Base-by-base conservation (phyloP, 2,888 invertebrate species). In the Xylophagus ater region DNA sequence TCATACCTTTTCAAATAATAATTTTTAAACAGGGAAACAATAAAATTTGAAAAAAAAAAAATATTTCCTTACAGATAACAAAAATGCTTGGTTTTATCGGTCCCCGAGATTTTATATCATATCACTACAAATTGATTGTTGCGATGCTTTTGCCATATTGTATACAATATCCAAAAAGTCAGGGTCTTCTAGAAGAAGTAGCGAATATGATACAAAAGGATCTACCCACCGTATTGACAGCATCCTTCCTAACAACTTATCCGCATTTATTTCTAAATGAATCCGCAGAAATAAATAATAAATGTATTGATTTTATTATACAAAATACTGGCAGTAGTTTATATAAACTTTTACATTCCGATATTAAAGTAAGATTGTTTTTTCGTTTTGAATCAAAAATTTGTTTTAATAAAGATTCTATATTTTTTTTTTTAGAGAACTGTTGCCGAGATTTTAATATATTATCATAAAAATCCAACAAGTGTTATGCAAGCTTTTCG, bases 211-310 rank as follows among this genome's bases (percentile, higher is more conserved):
- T 73, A 8, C 72, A 72, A 49, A 68, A 71, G 43, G 71, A 74
- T 3, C 65, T 74, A 14, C 65, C 73, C 0, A 73, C 76, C 25
- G 70, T 82, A 48, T 62, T 84, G 10, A 67, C 70, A 2, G 73
- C 71, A 39, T 74, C 79, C 40, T 81, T 81, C 53, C 72, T 81
- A 34, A 73, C 78, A 34, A 76, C 82, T 34, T 85, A 81, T 48
- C 72, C 81, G 2, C 72, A 83, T 46, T 66, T 80, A 3, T 77
- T 78, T 54, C 63, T 85, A 38, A 74, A 75, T 24, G 76, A 80
- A 56, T 55, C 67, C 1, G 66, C 69, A 2, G 70, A 71, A 15
- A 63, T 73, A 9, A 70, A 72, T 8, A 70, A 72, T 29, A 69
- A 72, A 47, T 80, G 78, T 53, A 72, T 78, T 47, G 63, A 67